phyloP scores from a whole-genome alignment of 2,797 vertebrate species.

The Avahi laniger region DNA sequence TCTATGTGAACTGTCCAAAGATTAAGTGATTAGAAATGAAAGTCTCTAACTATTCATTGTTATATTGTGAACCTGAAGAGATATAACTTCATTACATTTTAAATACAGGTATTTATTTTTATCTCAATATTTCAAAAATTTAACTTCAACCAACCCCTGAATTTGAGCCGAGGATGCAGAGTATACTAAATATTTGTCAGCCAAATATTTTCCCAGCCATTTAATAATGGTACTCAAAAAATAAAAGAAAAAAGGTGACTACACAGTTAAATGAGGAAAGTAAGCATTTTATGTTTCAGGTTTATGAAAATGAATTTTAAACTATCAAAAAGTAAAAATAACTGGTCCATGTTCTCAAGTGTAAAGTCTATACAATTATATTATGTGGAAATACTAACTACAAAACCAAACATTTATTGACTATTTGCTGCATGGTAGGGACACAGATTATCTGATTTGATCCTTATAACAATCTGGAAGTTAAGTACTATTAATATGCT shows the following conservation, averaged over 20 bases:
- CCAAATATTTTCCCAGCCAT: background rate
- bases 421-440: background rate
- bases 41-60: background rate
- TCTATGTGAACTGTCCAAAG: background rate
- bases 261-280: background rate
- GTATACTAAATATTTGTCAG: background rate
- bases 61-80: background rate
- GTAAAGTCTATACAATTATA: background rate
- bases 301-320: constrained; percentile 34
- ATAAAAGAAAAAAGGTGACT: background rate
- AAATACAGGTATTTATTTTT: constrained; percentile 32
- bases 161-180: constrained; percentile 4
- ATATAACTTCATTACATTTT: background rate
- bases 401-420: background rate
- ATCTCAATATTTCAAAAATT: background rate
- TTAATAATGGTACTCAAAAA: constrained; percentile 17
- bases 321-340: constrained; percentile 42
- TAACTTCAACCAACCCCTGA: background rate
- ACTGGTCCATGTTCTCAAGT: background rate
- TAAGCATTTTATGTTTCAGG: background rate
- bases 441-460: background rate
- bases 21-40: constrained; percentile 2
- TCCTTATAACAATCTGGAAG: background rate
- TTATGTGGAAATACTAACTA: background rate
- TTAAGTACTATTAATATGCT: background rate